A percentile compares a stretch with the other conserved stretches of the same genome.
These are phyloP conservation scores for Plemyria rubiginata DNA, from an alignment of 2,888 invertebrate species.

Conservation along the genomic window DNA sequence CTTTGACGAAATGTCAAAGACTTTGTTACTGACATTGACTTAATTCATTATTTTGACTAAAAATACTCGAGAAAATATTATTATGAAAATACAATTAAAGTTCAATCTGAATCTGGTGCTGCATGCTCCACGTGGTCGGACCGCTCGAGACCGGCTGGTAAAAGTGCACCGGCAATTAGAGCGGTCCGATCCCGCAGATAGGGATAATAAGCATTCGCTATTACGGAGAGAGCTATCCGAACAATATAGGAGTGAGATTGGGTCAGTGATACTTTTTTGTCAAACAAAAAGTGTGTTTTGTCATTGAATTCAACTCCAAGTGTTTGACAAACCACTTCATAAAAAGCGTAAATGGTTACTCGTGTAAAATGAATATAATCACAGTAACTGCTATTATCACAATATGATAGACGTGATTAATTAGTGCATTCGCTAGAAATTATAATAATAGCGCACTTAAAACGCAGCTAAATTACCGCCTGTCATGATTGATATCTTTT, in stretches of 20 bases:
- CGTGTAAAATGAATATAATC: slow-evolving; percentile 14
- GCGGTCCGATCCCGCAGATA: slow-evolving; percentile 70
- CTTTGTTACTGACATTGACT: too few species aligned
- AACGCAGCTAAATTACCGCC: slow-evolving; percentile 35
- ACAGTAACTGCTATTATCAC: slow-evolving; percentile 25
- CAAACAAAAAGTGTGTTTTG: background rate
- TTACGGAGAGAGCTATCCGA: slow-evolving; percentile 68
- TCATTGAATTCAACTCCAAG: background rate
- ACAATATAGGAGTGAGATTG: slow-evolving; percentile 38
- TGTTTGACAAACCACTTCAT: slow-evolving; percentile 8
- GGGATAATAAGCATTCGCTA: slow-evolving; percentile 63
- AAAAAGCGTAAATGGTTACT: background rate
- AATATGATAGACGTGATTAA: slow-evolving; percentile 30
- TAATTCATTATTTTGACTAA: too few species aligned
- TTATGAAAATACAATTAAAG: too few species aligned
- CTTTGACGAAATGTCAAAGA: too few species aligned
- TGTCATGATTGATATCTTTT: slow-evolving; percentile 34
- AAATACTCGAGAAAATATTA: too few species aligned
- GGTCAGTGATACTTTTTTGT: slow-evolving; percentile 37
- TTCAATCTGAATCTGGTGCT: background rate
- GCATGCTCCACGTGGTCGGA: slow-evolving; percentile 29
- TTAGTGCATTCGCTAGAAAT: slow-evolving; percentile 32
- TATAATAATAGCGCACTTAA: slow-evolving; percentile 33
- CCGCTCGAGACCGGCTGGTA: slow-evolving; percentile 43
- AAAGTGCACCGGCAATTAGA: slow-evolving; percentile 70